Evolutionary conservation across 2,888 invertebrate genomes (phyloP).

Genomic region (Conus canariensis): DNA sequence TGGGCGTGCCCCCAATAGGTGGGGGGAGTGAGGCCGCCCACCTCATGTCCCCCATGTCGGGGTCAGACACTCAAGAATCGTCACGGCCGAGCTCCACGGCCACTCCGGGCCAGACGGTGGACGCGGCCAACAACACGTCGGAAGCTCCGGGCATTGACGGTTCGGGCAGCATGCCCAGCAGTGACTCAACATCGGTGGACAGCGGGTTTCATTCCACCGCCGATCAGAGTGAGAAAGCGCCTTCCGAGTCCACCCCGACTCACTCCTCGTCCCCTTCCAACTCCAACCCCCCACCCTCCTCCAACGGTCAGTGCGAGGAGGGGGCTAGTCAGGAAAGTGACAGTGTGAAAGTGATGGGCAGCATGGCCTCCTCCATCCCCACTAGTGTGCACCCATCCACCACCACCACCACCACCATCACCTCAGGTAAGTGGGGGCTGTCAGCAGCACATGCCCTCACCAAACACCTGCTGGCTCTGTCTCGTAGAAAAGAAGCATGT

Average conservation of each 20-base stretch:
- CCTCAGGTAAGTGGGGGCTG: slow-evolving; percentile 22
- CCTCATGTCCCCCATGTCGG: slow-evolving; percentile 49
- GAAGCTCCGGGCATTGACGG: slow-evolving; percentile 48
- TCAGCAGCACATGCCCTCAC: background rate
- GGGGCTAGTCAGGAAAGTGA: slow-evolving; percentile 45
- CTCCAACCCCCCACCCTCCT: slow-evolving; percentile 31
- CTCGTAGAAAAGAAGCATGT: no score
- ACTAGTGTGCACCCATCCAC: slow-evolving; percentile 28
- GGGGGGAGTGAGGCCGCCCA: slow-evolving; percentile 26
- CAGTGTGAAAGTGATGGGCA: slow-evolving; percentile 11
- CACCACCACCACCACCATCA: slow-evolving; percentile 28
- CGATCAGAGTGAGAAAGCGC: slow-evolving; percentile 50
- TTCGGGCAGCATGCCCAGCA: slow-evolving; percentile 53
- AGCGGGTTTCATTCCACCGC: slow-evolving; percentile 54
- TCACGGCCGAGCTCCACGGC: slow-evolving; percentile 50
- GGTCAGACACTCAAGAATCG: slow-evolving; percentile 49
- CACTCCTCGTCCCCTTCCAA: slow-evolving; percentile 41
- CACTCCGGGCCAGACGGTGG: slow-evolving; percentile 49
- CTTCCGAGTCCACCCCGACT: slow-evolving; percentile 45
- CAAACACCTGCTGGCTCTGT: no score
- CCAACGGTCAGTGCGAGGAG: slow-evolving; percentile 38
- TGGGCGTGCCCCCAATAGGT: background rate
- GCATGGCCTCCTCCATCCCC: slow-evolving; percentile 33
- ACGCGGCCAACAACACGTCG: slow-evolving; percentile 35
- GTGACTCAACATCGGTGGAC: slow-evolving; percentile 54